Percentiles rank a stretch among this genome's conserved stretches.
phyloP scores from a whole-genome alignment of 2,888 invertebrate species.

The Frankliniella fusca region DNA sequence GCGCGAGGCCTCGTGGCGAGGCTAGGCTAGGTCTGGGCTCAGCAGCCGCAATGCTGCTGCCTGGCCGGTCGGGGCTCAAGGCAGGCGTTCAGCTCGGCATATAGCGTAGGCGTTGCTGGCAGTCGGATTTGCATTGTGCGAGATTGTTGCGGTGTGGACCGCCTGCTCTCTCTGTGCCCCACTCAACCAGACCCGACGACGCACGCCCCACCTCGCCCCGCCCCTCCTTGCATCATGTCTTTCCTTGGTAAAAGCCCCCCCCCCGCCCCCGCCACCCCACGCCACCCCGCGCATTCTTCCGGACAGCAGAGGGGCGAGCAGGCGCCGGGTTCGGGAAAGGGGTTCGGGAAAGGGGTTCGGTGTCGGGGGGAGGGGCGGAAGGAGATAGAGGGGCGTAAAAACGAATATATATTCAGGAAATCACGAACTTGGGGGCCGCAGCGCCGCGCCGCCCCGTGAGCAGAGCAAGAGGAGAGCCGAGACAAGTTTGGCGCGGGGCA shows the following conservation, averaged over 20 bases:
- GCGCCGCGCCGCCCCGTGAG: too few species aligned
- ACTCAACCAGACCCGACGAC: too few species aligned
- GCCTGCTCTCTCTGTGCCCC: too few species aligned
- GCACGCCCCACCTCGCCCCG: too few species aligned
- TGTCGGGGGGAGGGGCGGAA: background rate
- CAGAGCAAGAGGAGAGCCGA: background rate
- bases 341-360: too few species aligned
- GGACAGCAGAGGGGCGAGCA: background rate
- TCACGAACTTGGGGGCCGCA: background rate
- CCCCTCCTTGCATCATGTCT: too few species aligned
- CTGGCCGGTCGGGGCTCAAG: too few species aligned
- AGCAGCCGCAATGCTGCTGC: background rate
- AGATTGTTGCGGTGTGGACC: too few species aligned
- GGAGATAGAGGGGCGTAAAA: background rate
- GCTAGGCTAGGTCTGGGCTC: conserved; percentile 33
- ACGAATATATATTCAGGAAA: background rate
- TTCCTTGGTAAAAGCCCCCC: background rate
- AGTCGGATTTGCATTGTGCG: conserved; percentile 36
- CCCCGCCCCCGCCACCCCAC: background rate
- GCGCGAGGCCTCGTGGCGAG: conserved; percentile 13
- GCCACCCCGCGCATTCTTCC: background rate
- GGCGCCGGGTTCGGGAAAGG: background rate
- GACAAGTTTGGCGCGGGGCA: background rate
- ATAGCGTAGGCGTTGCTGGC: conserved; percentile 37
- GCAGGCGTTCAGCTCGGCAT: conserved; percentile 32